Evolutionary conservation across 2,797 vertebrate genomes (phyloP).

Genomic region (Phalanger gymnotis): DNA sequence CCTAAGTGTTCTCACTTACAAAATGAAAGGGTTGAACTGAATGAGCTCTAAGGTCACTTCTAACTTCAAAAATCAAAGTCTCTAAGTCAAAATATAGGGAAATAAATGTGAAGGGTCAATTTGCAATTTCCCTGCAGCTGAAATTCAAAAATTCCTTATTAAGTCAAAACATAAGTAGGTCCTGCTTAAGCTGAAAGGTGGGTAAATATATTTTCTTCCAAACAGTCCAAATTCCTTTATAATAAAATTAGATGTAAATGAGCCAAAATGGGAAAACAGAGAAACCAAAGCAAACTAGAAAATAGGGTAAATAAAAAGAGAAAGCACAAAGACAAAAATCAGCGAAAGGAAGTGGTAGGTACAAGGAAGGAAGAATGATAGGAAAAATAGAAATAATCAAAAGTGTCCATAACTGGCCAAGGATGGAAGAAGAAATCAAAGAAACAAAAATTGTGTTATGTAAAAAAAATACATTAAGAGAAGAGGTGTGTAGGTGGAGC

Average conservation of each 20-base stretch:
- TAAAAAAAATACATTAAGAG: background rate
- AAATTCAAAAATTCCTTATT: constrained; percentile 24
- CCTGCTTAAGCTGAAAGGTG: background rate
- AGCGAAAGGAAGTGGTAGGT: background rate
- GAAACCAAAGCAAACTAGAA: background rate
- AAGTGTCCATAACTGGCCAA: background rate
- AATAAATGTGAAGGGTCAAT: constrained; percentile 5
- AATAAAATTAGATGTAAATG: constrained; percentile 4
- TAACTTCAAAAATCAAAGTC: background rate
- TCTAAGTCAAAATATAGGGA: constrained; percentile 10
- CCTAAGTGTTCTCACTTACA: background rate
- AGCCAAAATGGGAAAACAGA: background rate
- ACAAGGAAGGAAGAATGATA: background rate
- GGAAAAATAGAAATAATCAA: background rate
- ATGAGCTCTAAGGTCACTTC: background rate
- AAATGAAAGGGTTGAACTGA: background rate
- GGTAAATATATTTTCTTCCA: background rate
- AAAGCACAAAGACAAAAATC: background rate
- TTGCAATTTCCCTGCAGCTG: constrained; percentile 18
- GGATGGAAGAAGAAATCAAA: background rate
- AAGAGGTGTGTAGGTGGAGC: background rate
- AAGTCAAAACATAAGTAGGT: constrained; percentile 20
- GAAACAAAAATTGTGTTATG: constrained; percentile 13
- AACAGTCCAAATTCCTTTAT: background rate
- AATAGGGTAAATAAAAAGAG: constrained; percentile 8